Base-by-base conservation (phyloP, 2,113 vertebrate genomes). In the Trematocara stigmaticum region DNA sequence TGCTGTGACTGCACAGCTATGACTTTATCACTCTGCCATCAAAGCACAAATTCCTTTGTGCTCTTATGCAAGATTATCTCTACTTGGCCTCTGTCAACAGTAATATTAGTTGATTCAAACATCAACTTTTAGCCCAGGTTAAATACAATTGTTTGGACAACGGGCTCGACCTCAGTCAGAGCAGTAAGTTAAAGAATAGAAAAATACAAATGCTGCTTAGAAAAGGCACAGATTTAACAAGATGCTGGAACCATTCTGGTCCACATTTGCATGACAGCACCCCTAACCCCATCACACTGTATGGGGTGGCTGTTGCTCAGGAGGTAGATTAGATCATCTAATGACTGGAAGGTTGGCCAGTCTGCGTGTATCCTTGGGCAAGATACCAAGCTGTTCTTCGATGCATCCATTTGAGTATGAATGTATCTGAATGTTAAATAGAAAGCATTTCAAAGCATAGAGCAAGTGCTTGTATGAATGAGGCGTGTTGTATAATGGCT, bases 401-500 rank as follows among this genome's bases (percentile, higher is more conserved):
- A 38, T n/a, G 34, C 18, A 64, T 64, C 34, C 59, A 38, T 38
- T n/a, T 38, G 59, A 64, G 34, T 64, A 64, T 7, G 6, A 64
- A 38, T 38, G 34, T n/a, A 18, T 64, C 0, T 7, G 59, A 38
- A 64, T 20, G 18, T 64, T 64, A 20, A 0, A 35, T 11, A 64
- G 34, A 38, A 64, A 64, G 59, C 34, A 64, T 64, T 38, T 64
- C 18, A 20, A 38, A 64, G 10, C 18, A 64, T 38, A 64, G 34
- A 0, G 2, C 0, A 64, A 64, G 59, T 38, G 59, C 34, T 2
- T 64, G 34, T 2, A 4, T 64, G 34, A 64, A 38, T 38, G 59
- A 64, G 0, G 0, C 59, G 0, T 64, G 59, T n/a, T 64, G 34
- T 20, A 64, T 12, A 0, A 38, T 64, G 18, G 34, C 31, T 64